Conservation (phyloP, 2,888 invertebrate genomes). For the Drosophila cyrtoloma region DNA sequence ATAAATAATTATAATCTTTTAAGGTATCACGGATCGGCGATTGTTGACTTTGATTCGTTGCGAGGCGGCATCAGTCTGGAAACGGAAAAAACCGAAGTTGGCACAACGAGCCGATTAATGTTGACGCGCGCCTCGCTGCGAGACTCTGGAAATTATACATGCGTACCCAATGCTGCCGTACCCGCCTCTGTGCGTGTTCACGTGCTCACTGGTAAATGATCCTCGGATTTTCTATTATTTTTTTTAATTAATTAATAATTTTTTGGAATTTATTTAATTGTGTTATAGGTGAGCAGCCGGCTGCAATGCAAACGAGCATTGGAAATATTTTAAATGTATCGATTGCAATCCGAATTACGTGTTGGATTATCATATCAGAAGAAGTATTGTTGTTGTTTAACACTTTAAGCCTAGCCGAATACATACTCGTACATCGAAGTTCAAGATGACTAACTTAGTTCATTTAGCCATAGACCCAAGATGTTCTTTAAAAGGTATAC, state of each 20-base stretch:
- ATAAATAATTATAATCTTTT: not conserved
- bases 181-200: conserved; percentile 94
- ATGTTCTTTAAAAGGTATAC: conserved; percentile 44
- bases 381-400: conserved; percentile 79
- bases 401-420: conserved; percentile 48
- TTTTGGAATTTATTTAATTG: conserved; percentile 13
- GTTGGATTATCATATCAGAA: conserved; percentile 84
- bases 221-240: not conserved
- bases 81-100: conserved; percentile 94
- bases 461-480: conserved; percentile 27
- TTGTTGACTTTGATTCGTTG: conserved; percentile 93
- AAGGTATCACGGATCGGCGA: conserved; percentile 92
- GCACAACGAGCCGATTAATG: conserved; percentile 93
- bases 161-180: conserved; percentile 93
- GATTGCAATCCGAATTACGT: conserved; percentile 75
- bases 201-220: conserved; percentile 91
- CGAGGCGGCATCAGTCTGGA: conserved; percentile 95
- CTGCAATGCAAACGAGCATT: conserved; percentile 93
- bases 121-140: conserved; percentile 93
- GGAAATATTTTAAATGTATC: conserved; percentile 83
- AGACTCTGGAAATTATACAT: conserved; percentile 96
- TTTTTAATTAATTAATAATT: not conserved
- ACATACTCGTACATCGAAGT: conserved; percentile 49
- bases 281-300: conserved; percentile 91
- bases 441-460: conserved; percentile 65